Conservation (phyloP, 2,113 vertebrate species). For the Seriola rivoliana region DNA sequence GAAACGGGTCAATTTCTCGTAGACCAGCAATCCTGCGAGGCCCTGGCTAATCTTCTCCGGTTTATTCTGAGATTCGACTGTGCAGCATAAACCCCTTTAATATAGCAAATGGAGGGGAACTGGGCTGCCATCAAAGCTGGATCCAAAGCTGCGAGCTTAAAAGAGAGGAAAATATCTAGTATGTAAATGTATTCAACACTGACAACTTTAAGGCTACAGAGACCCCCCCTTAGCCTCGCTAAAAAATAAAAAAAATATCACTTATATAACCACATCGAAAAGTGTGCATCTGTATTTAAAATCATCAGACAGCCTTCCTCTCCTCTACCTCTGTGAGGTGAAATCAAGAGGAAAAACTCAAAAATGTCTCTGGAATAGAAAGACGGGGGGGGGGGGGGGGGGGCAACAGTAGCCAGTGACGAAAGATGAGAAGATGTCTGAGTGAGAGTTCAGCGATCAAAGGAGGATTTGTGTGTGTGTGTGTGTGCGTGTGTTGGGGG, state of each 20-base stretch:
- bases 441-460: slow-evolving; percentile 42
- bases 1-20: slow-evolving; percentile 33
- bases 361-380: slow-evolving; percentile 45
- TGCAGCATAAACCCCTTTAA: slow-evolving; percentile 72
- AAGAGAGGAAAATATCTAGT: slow-evolving; percentile 72
- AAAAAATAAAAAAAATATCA: slow-evolving; percentile 17
- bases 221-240: slow-evolving; percentile 23
- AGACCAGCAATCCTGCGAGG: slow-evolving; percentile 35
- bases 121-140: slow-evolving; percentile 75
- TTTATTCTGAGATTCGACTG: slow-evolving; percentile 57
- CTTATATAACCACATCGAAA: slow-evolving; percentile 54
- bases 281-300: slow-evolving; percentile 36
- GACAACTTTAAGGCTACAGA: slow-evolving; percentile 67
- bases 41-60: slow-evolving; percentile 58
- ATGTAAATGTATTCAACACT: slow-evolving; percentile 81
- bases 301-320: slow-evolving; percentile 42
- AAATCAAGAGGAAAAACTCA: slow-evolving; percentile 27
- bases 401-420: slow-evolving; percentile 16
- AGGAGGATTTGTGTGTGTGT: slow-evolving; percentile 47
- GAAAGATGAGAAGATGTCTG: slow-evolving; percentile 39
- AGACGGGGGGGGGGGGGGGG: neutral
- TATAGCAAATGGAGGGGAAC: slow-evolving; percentile 76
- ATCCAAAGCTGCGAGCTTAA: slow-evolving; percentile 75
- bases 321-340: neutral
- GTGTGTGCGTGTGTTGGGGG: slow-evolving; percentile 15